Evolutionary conservation across 2,113 vertebrate species (phyloP).

Genomic region (Heptranchias perlo): DNA sequence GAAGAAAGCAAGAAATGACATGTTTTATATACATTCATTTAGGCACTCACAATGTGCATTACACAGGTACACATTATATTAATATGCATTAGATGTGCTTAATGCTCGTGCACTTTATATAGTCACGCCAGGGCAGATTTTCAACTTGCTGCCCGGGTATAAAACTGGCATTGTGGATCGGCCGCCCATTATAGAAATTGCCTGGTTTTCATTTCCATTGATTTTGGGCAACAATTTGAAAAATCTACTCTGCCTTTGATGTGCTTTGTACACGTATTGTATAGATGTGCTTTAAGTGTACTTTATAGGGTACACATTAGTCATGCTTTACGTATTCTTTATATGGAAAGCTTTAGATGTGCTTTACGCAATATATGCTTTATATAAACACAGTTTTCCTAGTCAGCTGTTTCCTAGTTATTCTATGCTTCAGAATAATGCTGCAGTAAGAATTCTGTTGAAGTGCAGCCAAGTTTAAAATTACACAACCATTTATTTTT

Average conservation of each 20-base stretch:
- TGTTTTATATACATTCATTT: background rate
- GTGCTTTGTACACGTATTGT: background rate
- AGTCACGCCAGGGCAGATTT: background rate
- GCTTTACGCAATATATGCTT: background rate
- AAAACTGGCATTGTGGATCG: background rate
- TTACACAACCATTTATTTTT: background rate
- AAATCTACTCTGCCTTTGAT: background rate
- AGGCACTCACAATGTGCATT: background rate
- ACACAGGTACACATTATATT: background rate
- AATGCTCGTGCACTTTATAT: background rate
- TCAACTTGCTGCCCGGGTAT: background rate
- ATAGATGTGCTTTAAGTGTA: background rate
- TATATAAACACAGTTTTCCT: background rate
- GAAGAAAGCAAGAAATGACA: constrained; percentile 32
- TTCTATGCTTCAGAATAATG: background rate
- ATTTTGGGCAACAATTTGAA: background rate
- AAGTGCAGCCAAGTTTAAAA: background rate
- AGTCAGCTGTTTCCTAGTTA: background rate
- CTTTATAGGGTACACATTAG: background rate
- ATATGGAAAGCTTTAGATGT: background rate
- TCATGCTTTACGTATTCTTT: background rate
- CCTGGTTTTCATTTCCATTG: background rate
- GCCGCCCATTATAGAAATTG: background rate
- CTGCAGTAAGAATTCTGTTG: background rate
- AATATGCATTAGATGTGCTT: background rate